Percentiles rank a stretch among this genome's conserved stretches.
These are phyloP conservation scores for Pardalotus punctatus DNA, from an alignment of 2,113 vertebrate species.

Conservation along the genomic window DNA sequence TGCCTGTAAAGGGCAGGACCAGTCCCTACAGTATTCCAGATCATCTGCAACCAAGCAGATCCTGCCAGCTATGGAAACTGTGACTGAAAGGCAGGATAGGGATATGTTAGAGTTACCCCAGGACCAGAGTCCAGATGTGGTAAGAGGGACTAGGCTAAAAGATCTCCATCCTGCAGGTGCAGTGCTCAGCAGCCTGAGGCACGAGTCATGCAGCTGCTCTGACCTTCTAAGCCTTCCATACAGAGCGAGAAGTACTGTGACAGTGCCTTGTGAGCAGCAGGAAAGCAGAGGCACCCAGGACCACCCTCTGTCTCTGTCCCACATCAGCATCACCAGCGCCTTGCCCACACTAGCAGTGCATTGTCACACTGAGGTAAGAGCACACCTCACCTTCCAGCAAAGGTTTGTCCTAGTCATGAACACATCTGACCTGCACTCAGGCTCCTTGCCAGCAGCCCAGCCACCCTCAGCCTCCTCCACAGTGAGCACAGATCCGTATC, in stretches of 20 bases:
- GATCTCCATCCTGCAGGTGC: not conserved
- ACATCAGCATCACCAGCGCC: not conserved
- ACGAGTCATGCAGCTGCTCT: not conserved
- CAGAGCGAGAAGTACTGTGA: not conserved
- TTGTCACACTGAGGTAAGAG: not conserved
- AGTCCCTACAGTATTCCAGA: not conserved
- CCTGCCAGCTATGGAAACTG: not conserved
- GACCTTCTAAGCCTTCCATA: not conserved
- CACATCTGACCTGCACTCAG: not conserved
- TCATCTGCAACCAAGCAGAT: not conserved
- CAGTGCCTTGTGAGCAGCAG: not conserved
- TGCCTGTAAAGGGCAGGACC: not conserved
- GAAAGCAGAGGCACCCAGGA: not conserved
- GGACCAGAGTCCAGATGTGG: not conserved
- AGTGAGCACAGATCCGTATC: not conserved
- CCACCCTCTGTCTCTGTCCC: not conserved
- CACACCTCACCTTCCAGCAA: not conserved
- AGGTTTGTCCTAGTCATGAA: not conserved
- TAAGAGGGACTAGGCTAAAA: not conserved
- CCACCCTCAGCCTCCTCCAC: not conserved
- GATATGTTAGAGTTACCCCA: accelerated
- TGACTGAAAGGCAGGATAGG: not conserved
- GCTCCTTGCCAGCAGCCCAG: not conserved
- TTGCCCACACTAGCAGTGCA: not conserved
- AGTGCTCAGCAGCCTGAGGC: not conserved